Conservation (phyloP, 2,797 vertebrate genomes). For the Luscinia luscinia region DNA sequence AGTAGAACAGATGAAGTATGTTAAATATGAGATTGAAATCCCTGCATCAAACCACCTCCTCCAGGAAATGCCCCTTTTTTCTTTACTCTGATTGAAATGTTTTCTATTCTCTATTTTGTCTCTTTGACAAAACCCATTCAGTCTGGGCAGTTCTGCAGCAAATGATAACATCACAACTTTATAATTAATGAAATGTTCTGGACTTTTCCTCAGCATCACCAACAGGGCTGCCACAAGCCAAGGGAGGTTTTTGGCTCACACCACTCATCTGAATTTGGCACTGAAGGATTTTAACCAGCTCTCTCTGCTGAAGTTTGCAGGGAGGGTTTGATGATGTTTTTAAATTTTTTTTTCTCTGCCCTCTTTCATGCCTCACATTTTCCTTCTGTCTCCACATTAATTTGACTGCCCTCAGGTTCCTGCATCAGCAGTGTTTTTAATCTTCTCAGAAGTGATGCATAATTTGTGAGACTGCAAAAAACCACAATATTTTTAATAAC, state of each 20-base stretch:
- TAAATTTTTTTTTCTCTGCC: not conserved
- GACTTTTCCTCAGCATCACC: not conserved
- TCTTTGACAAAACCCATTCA: not conserved
- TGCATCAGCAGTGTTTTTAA: not conserved
- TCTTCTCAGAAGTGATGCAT: not conserved
- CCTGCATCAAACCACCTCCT: not conserved
- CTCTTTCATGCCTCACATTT: not conserved
- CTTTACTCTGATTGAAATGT: not conserved
- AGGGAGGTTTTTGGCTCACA: not conserved
- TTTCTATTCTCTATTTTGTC: not conserved
- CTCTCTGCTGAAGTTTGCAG: not conserved
- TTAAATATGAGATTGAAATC: not conserved
- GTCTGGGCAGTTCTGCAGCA: not conserved
- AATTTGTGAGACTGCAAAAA: not conserved
- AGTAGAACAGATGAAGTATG: not conserved
- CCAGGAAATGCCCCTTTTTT: not conserved
- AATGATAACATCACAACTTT: not conserved
- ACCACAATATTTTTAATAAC: not conserved
- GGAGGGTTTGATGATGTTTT: not conserved
- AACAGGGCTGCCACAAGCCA: not conserved
- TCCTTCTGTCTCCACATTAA: accelerated
- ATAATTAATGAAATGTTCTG: not conserved
- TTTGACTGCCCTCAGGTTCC: not conserved
- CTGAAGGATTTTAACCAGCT: not conserved
- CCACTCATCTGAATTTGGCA: not conserved